A percentile compares a stretch with the other conserved stretches of the same genome.
Evolutionary conservation across 1,140 invertebrate genomes (phyloP).

Genomic region (Popillia japonica): DNA sequence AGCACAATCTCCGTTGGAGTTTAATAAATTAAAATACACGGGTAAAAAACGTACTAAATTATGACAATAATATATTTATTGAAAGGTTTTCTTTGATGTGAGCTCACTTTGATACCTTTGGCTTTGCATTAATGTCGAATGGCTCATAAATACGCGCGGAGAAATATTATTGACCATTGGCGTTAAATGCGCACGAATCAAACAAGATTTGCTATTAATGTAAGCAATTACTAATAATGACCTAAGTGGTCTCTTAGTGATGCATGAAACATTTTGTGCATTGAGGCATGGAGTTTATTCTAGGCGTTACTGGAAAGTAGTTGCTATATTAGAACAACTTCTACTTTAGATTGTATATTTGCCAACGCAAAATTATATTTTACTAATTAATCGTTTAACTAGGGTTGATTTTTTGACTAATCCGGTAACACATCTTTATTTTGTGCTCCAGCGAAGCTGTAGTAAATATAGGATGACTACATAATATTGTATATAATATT

Average conservation of each 20-base stretch:
- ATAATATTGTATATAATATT: no score
- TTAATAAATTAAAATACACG: background rate
- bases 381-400: no score
- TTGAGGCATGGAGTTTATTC: constrained; percentile 16
- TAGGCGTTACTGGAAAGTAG: background rate
- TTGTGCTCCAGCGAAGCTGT: no score
- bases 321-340: background rate
- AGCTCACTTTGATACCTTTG: background rate
- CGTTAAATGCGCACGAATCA: background rate
- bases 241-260: constrained; percentile 19
- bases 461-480: no score
- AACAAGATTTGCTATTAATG: constrained; percentile 28
- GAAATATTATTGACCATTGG: constrained; percentile 31
- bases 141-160: background rate
- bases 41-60: background rate
- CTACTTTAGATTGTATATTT: no score
- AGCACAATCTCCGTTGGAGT: background rate
- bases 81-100: background rate
- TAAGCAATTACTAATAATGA: constrained; percentile 28
- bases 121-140: constrained; percentile 1
- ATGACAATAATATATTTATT: background rate
- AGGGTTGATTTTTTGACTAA: no score
- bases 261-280: constrained; percentile 25
- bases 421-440: no score
- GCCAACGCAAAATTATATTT: no score